phyloP scores from a whole-genome alignment of 1,140 invertebrate genomes.

The Laupala kohalensis region DNA sequence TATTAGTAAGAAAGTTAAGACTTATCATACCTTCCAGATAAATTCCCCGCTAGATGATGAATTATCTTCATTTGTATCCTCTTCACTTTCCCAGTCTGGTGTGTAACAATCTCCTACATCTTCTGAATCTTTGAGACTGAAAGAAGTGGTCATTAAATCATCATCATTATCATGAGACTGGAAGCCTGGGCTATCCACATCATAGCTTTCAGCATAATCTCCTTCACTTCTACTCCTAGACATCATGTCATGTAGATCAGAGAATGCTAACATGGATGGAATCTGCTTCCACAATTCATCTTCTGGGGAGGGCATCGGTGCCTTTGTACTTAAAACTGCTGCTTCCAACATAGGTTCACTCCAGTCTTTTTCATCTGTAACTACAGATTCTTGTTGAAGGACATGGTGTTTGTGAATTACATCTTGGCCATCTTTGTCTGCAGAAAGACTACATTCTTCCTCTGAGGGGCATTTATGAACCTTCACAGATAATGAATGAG shows the following conservation, averaged over 20 bases:
- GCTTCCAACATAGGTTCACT: constrained; percentile 4
- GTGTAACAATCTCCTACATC: constrained; percentile 20
- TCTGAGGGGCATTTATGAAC: background rate
- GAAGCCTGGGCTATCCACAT: constrained; percentile 10
- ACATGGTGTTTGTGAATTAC: background rate
- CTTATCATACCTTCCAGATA: constrained; percentile 61
- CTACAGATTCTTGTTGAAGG: background rate
- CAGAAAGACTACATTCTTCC: too few relatives aligned
- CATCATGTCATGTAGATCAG: constrained; percentile 4
- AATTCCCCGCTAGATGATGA: constrained; percentile 57
- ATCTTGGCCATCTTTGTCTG: background rate
- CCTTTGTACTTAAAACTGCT: constrained; percentile 10
- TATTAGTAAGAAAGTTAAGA: too few relatives aligned
- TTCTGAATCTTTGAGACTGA: constrained; percentile 16
- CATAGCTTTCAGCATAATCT: constrained; percentile 7
- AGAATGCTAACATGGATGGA: constrained; percentile 9
- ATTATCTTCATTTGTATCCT: constrained; percentile 14
- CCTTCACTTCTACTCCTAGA: background rate
- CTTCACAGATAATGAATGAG: background rate
- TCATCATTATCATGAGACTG: constrained; percentile 10
- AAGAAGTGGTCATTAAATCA: constrained; percentile 21
- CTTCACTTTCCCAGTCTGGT: constrained; percentile 28
- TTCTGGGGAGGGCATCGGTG: constrained; percentile 22
- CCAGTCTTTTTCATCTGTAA: constrained; percentile 2
- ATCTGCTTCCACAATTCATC: constrained; percentile 16